A percentile compares a stretch with the other conserved stretches of the same genome.
Evolutionary conservation across 2,888 invertebrate species (phyloP).

Genomic region (Chymomyza procnemis): DNA sequence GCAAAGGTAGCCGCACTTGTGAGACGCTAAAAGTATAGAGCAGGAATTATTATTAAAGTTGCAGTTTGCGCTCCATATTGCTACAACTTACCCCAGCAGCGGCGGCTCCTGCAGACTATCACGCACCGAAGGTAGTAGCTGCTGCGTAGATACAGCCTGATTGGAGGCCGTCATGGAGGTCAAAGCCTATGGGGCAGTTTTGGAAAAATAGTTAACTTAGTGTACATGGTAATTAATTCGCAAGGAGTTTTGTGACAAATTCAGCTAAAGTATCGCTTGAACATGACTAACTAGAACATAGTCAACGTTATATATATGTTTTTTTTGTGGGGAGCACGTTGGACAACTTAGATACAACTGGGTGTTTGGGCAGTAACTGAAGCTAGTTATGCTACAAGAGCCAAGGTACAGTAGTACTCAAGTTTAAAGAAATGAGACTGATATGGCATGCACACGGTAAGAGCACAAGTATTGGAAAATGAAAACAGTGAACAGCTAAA

Average conservation of each 20-base stretch:
- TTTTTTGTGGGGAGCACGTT: too few species aligned
- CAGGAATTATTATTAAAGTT: background rate
- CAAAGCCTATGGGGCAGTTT: slow-evolving; percentile 67
- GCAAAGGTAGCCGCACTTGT: slow-evolving; percentile 73
- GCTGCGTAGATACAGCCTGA: slow-evolving; percentile 81
- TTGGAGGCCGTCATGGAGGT: slow-evolving; percentile 83
- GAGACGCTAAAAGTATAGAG: slow-evolving; percentile 64
- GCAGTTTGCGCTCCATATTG: slow-evolving; percentile 18
- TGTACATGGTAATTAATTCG: background rate
- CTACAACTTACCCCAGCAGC: slow-evolving; percentile 79
- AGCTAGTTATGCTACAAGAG: background rate
- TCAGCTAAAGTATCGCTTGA: slow-evolving; percentile 35
- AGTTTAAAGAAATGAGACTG: slow-evolving; percentile 13
- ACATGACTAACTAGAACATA: slow-evolving; percentile 47
- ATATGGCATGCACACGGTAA: slow-evolving; percentile 45
- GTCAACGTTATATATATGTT: background rate
- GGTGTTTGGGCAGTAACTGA: background rate
- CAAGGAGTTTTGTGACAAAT: background rate
- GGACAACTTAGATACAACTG: too few species aligned
- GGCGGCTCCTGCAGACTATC: slow-evolving; percentile 83
- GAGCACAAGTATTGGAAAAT: background rate
- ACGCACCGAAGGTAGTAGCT: slow-evolving; percentile 83
- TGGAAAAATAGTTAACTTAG: background rate
- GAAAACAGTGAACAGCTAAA: background rate
- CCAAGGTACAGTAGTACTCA: background rate